phyloP scores from a whole-genome alignment of 2,113 vertebrate species.

The Scophthalmus maximus region DNA sequence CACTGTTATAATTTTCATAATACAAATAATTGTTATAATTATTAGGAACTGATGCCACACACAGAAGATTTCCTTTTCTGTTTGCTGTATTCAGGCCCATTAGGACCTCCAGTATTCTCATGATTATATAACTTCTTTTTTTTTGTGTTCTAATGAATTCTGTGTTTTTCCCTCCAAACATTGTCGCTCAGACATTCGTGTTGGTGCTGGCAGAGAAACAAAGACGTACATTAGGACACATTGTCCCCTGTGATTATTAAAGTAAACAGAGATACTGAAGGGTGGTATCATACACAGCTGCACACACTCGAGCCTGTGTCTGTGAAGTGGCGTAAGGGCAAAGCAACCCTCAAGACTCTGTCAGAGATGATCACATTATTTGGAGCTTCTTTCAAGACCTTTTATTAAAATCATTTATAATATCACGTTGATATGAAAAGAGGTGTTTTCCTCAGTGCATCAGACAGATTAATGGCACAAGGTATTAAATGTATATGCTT shows the following conservation, averaged over 20 bases:
- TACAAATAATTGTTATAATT: no score
- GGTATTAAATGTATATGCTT: neutral
- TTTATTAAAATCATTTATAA: conserved; percentile 6
- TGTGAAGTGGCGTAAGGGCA: conserved; percentile 70
- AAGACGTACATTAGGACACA: conserved; percentile 77
- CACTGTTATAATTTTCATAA: no score
- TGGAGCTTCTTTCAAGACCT: neutral
- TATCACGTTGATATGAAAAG: neutral
- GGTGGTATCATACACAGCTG: conserved; percentile 77
- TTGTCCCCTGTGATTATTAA: conserved; percentile 77
- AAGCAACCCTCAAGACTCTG: conserved; percentile 77
- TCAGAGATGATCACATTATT: conserved; percentile 58
- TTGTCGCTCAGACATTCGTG: conserved; percentile 78
- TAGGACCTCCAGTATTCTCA: conserved; percentile 77
- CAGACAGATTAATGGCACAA: neutral
- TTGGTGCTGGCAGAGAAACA: conserved; percentile 82
- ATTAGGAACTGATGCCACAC: no score
- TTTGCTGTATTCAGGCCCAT: conserved; percentile 70
- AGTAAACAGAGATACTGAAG: conserved; percentile 80
- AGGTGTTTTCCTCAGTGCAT: neutral
- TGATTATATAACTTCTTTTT: conserved; percentile 73
- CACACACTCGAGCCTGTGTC: conserved; percentile 71
- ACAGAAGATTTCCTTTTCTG: no score
- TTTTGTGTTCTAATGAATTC: conserved; percentile 74
- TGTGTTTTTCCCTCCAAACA: conserved; percentile 73